These are phyloP conservation scores for Oreochromis niloticus DNA, from an alignment of 2,113 vertebrate species.

Conservation along the genomic window DNA sequence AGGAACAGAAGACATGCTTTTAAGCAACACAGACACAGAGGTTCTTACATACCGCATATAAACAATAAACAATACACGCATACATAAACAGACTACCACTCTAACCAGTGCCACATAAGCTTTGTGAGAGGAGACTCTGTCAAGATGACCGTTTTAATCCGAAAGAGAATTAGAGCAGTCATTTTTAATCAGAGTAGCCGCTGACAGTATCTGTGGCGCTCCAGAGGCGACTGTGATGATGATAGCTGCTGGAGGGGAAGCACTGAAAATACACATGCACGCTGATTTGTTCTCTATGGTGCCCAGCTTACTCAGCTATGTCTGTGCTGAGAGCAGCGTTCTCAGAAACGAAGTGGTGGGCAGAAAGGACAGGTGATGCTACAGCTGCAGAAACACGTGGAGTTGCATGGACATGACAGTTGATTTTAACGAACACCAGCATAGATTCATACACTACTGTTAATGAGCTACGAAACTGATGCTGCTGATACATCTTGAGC, in stretches of 20 bases:
- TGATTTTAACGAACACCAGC: background rate
- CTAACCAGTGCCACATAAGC: conserved; percentile 29
- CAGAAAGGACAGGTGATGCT: background rate
- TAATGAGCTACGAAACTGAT: background rate
- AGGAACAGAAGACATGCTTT: background rate
- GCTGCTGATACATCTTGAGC: background rate
- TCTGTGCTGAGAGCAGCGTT: conserved; percentile 46
- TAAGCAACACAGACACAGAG: background rate
- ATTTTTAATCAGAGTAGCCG: conserved; percentile 64
- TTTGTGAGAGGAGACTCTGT: conserved; percentile 24
- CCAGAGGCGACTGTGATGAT: conserved; percentile 32
- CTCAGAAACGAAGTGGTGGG: background rate
- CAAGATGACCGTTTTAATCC: conserved; percentile 68
- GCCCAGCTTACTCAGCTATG: conserved; percentile 23
- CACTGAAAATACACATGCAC: conserved; percentile 32
- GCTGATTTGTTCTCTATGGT: conserved; percentile 21
- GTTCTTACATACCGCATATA: background rate
- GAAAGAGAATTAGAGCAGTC: conserved; percentile 68
- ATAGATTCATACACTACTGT: background rate
- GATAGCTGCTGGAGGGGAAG: conserved; percentile 33
- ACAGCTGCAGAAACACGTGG: background rate
- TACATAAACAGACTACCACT: background rate
- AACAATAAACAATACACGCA: background rate
- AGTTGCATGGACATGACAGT: background rate
- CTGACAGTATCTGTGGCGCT: conserved; percentile 24